A percentile compares a stretch with the other conserved stretches of the same genome.
Evolutionary conservation across 1,140 invertebrate genomes (phyloP).

Genomic region (Heliothis subflexa): DNA sequence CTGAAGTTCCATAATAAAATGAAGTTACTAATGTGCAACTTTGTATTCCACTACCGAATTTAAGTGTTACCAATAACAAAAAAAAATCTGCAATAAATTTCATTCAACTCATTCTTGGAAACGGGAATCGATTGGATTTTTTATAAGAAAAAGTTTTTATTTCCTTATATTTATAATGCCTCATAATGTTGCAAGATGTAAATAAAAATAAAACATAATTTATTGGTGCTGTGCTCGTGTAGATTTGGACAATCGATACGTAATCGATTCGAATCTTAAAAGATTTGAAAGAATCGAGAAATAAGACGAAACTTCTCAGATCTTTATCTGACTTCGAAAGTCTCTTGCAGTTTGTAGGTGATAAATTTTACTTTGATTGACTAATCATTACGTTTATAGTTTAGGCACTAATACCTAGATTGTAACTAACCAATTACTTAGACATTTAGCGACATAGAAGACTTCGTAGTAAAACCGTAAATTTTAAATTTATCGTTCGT

Average conservation of each 20-base stretch:
- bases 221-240: conserved; percentile 7
- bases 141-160: conserved; percentile 7
- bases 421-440: conserved; percentile 11
- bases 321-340: not conserved
- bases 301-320: not conserved
- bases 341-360: not conserved
- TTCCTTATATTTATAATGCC: conserved; percentile 36
- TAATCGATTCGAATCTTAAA: conserved; percentile 16
- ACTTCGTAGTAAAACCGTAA: conserved; percentile 19
- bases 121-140: conserved; percentile 18
- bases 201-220: conserved; percentile 23
- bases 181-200: conserved; percentile 11
- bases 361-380: not conserved
- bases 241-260: conserved; percentile 28
- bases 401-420: not conserved
- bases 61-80: conserved; percentile 33
- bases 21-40: conserved; percentile 15
- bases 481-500: conserved; percentile 6
- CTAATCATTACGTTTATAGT: conserved; percentile 21
- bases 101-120: conserved; percentile 27
- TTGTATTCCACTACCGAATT: conserved; percentile 26
- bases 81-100: conserved; percentile 20
- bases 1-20: conserved; percentile 31
- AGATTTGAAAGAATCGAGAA: conserved; percentile 30
- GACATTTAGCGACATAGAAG: not conserved